Conservation (phyloP, 2,888 invertebrate species). For the Julus scanicus region DNA sequence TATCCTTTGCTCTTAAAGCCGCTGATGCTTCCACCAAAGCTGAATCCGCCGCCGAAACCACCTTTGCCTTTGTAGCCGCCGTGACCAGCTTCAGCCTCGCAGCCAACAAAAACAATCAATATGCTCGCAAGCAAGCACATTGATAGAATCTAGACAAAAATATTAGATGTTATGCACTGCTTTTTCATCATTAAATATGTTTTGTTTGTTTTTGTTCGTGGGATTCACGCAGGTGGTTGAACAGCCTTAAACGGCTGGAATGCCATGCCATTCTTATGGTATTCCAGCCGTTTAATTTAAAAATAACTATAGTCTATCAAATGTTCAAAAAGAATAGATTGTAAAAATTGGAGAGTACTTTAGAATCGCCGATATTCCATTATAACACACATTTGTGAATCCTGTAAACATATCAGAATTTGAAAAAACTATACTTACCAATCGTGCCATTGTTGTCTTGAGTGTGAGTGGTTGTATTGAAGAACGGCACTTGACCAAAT, state of each 20-base stretch:
- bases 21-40: not conserved
- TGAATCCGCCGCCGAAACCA: not conserved
- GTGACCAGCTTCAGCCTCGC: not conserved
- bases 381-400: not conserved
- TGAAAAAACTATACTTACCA: not conserved
- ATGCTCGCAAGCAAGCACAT: conserved; percentile 30
- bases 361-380: too few species aligned
- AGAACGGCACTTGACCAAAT: not conserved
- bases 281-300: too few species aligned
- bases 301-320: too few species aligned
- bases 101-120: not conserved
- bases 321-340: too few species aligned
- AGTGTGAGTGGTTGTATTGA: not conserved
- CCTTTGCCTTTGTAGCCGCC: conserved; percentile 26
- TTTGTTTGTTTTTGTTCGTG: too few species aligned
- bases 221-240: too few species aligned
- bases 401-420: not conserved
- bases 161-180: too few species aligned
- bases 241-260: too few species aligned
- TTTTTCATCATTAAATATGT: too few species aligned
- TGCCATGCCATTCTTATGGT: too few species aligned
- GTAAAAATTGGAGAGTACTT: too few species aligned
- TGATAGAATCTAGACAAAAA: not conserved
- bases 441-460: not conserved
- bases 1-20: not conserved